phyloP scores from a whole-genome alignment of 2,113 vertebrate species.

The Nothocercus nigrocapillus region DNA sequence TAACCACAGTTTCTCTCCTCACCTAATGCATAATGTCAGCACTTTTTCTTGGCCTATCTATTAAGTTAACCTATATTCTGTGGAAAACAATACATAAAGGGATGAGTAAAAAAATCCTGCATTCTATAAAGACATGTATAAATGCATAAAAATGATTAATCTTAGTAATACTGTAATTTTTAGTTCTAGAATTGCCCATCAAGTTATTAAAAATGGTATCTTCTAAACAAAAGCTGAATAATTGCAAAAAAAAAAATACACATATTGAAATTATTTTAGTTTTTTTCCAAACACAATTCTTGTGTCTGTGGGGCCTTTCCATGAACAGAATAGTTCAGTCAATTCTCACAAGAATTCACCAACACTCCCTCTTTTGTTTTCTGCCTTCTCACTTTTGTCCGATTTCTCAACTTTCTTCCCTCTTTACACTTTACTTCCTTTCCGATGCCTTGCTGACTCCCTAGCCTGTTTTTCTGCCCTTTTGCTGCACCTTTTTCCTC shows the following conservation, averaged over 20 bases:
- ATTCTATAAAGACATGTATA: not conserved
- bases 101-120: not conserved
- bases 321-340: not conserved
- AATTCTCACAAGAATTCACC: not conserved
- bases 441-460: not conserved
- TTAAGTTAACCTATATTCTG: not conserved
- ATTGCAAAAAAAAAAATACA: not conserved
- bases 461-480: not conserved
- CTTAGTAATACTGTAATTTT: not conserved
- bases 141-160: not conserved
- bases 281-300: not conserved
- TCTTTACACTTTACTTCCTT: not conserved
- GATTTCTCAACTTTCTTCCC: not conserved
- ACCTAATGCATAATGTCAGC: not conserved
- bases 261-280: not conserved
- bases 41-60: not conserved
- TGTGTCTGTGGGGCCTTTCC: not conserved
- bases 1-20: not conserved
- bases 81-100: not conserved
- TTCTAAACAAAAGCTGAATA: not conserved
- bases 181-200: not conserved
- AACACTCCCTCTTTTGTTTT: not conserved
- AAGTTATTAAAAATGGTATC: not conserved
- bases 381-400: not conserved
- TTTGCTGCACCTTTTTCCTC: not conserved